Evolutionary conservation across 2,888 invertebrate genomes (phyloP), one percentile per base, ranked within the genome.

Genomic region (Megamerina dolium): DNA sequence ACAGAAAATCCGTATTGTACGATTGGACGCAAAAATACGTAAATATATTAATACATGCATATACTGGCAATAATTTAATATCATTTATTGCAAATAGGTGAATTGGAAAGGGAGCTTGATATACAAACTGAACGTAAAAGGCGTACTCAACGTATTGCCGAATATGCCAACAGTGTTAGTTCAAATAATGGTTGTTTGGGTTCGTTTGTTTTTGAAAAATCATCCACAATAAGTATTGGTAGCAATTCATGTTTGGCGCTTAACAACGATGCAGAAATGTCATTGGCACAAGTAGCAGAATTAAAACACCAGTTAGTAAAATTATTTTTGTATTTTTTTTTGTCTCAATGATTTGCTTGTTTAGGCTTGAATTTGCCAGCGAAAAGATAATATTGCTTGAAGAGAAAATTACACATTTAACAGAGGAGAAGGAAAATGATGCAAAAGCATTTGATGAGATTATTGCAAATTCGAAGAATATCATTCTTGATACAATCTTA

Each of bases 311-410:
- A 63, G 69, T 69, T 48, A 53, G 55, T n/a, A n/a, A n/a, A n/a
- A n/a, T n/a, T n/a, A n/a, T n/a, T n/a, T n/a, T n/a, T n/a, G n/a
- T n/a, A n/a, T n/a, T n/a, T n/a, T n/a, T n/a, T n/a, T n/a, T n/a
- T n/a, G n/a, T n/a, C n/a, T n/a, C n/a, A n/a, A n/a, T n/a, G 27
- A 27, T 37, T 18, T 4, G 17, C 17, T n/a, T 18, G 14, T 26
- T 12, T 18, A 70, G 69, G 44, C 55, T 70, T 41, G 70, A 71
- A 53, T 37, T 66, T 27, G 57, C 66, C 3, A 58, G 55, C 3
- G 71, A 71, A 40, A 66, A 68, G 45, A 66, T 69, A 2, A 49
- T 53, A 4, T 56, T 68, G 50, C 49, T 71, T 5, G 63, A 59
- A 1, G 67, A 70, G 26, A 69, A 69, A 45, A 43, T 70, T 0